phyloP scores from a whole-genome alignment of 2,888 invertebrate species.

The Pristionchus japonicus region DNA sequence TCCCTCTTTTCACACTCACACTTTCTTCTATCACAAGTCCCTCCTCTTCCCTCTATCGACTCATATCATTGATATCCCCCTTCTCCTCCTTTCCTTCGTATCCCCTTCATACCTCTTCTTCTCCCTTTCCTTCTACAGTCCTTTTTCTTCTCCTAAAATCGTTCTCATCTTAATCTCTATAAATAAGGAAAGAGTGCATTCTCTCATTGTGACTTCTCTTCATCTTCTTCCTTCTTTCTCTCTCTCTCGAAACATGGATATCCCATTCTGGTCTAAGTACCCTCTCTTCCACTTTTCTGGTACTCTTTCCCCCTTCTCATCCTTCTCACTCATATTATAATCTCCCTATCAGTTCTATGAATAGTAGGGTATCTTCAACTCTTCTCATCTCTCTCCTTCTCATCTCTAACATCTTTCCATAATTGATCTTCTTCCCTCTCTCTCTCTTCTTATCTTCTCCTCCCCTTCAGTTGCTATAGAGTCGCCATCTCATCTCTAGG shows the following conservation, averaged over 20 bases:
- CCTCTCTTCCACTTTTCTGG: neutral
- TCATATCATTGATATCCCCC: neutral
- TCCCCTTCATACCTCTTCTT: neutral
- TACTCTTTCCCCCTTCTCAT: neutral
- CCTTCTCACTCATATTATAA: neutral
- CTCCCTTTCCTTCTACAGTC: neutral
- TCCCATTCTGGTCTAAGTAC: neutral
- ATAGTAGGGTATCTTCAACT: neutral
- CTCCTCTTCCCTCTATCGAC: neutral
- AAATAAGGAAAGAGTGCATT: neutral
- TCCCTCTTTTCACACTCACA: neutral
- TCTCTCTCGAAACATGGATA: neutral
- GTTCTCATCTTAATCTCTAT: neutral
- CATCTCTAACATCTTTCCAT: neutral
- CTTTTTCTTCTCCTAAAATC: neutral
- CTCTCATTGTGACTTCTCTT: neutral
- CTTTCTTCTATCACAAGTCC: neutral
- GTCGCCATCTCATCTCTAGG: neutral
- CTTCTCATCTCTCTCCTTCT: neutral
- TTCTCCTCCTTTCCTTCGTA: neutral
- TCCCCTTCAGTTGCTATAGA: neutral
- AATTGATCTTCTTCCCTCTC: neutral
- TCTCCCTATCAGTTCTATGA: neutral
- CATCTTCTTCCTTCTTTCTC: neutral
- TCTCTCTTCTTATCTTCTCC: neutral